Base-by-base conservation (phyloP, 1,140 invertebrate species). In the Drosophila quadrilineata region DNA sequence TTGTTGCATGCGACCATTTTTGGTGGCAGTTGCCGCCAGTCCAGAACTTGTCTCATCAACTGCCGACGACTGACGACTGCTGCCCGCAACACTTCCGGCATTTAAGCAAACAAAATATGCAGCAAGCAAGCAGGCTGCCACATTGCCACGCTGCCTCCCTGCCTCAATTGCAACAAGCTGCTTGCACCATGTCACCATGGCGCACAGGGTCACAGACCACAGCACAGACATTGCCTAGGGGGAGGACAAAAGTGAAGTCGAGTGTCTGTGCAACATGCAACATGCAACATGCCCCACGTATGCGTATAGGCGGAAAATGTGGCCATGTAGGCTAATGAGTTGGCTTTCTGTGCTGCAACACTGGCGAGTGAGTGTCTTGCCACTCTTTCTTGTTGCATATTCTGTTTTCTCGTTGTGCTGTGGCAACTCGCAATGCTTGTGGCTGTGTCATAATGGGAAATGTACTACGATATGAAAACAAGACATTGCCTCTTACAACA, bases 21-120 rank as follows among this genome's bases (percentile, higher is more conserved):
- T 46, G 36, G 31, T n/a, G 24, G 19, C 33, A 12, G 48, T 60
- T 60, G 33, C 40, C 28, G 35, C 28, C 5, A 21, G 19, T 38
- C 24, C 29, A 19, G 40, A 35, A 35, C 40, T 8, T 41, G 10
- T 19, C 33, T n/a, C 35, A 29, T 12, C 36, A 9, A 3, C n/a
- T 50, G 57, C 21, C 19, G 14, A 5, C 19, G 17, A 21, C 33
- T 33, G 12, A 21, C 36, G 43, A 8, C 60, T 43, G 35, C 54
- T 75, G 66, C 69, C 56, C 54, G 77, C 73, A 74, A 74, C 77
- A 84, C 77, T 84, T 84, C 77, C 77, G 77, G 77, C 77, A 84
- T 85, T 84, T 85, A 84, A 72, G 77, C 77, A 84, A 84, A 84
- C 77, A 77, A 85, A 77, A 77, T 84, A 85, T 77, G 77, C 35